Evolutionary conservation across 2,888 invertebrate genomes (phyloP).

Genomic region (Coecobrya sp.): DNA sequence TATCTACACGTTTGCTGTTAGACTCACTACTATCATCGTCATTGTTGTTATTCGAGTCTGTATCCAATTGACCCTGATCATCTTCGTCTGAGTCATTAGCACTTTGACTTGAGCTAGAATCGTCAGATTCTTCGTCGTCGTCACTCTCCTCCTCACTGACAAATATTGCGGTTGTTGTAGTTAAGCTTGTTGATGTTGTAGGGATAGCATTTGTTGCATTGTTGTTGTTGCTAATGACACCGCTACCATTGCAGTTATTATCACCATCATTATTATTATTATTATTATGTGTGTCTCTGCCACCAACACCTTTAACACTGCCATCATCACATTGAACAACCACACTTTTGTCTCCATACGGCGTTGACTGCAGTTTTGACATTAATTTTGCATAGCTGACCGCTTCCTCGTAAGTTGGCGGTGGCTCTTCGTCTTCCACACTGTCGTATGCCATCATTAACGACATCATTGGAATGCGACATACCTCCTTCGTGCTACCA

Average conservation of each 20-base stretch:
- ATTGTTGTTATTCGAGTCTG: constrained; percentile 27
- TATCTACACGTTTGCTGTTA: neutral
- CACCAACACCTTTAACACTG: neutral
- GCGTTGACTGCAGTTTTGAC: constrained; percentile 54
- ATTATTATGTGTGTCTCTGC: neutral
- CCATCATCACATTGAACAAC: constrained; percentile 30
- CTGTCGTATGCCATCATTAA: constrained; percentile 17
- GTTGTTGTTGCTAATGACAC: neutral
- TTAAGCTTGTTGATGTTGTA: neutral
- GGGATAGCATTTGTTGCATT: neutral
- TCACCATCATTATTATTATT: neutral
- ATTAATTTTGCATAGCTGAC: constrained; percentile 67
- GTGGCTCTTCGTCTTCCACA: constrained; percentile 70
- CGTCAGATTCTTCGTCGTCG: constrained; percentile 23
- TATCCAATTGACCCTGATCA: neutral
- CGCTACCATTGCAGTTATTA: neutral
- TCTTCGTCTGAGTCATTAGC: constrained; percentile 24
- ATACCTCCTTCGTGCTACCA: constrained; percentile 46
- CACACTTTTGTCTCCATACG: constrained; percentile 57
- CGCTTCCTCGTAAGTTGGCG: constrained; percentile 76
- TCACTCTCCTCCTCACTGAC: constrained; percentile 48
- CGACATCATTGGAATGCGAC: constrained; percentile 49
- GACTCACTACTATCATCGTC: neutral
- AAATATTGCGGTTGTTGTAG: constrained; percentile 33
- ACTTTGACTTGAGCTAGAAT: constrained; percentile 17